Conservation (phyloP, 2,113 vertebrate genomes). For the Cyprichromis sp. region DNA sequence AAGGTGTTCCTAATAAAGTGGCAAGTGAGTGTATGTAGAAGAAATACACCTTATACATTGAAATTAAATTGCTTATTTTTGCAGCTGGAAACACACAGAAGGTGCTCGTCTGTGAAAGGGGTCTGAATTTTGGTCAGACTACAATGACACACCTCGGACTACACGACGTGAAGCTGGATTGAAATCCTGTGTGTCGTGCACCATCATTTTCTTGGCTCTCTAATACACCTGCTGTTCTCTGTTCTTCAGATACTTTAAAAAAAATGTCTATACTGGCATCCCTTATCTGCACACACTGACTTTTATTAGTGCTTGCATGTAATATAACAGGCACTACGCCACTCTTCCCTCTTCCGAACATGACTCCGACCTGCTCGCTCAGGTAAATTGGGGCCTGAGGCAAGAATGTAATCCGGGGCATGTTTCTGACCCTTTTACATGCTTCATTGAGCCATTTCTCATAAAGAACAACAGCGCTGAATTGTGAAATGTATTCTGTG, state of each 20-base stretch:
- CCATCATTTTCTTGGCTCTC: slow-evolving; percentile 28
- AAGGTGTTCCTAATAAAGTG: neutral
- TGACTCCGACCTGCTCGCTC: neutral
- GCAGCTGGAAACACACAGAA: neutral
- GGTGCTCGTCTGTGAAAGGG: neutral
- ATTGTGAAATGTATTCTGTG: neutral
- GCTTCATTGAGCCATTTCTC: slow-evolving; percentile 5
- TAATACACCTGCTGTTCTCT: neutral
- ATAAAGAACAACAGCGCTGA: neutral
- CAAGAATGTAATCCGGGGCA: neutral
- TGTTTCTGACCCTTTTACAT: neutral
- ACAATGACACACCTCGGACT: neutral
- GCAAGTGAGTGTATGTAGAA: neutral
- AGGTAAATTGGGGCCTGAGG: slow-evolving; percentile 24
- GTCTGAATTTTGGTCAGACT: neutral
- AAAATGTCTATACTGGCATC: neutral
- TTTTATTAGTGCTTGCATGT: neutral
- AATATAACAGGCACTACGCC: neutral
- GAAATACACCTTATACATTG: neutral
- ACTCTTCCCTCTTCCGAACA: neutral
- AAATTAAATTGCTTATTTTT: neutral
- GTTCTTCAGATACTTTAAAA: neutral
- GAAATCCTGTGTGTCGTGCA: slow-evolving; percentile 15
- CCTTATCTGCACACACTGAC: neutral
- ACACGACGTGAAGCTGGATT: slow-evolving; percentile 13